These are phyloP conservation scores for Limulus polyphemus DNA, from an alignment of 2,888 invertebrate genomes.

Conservation along the genomic window DNA sequence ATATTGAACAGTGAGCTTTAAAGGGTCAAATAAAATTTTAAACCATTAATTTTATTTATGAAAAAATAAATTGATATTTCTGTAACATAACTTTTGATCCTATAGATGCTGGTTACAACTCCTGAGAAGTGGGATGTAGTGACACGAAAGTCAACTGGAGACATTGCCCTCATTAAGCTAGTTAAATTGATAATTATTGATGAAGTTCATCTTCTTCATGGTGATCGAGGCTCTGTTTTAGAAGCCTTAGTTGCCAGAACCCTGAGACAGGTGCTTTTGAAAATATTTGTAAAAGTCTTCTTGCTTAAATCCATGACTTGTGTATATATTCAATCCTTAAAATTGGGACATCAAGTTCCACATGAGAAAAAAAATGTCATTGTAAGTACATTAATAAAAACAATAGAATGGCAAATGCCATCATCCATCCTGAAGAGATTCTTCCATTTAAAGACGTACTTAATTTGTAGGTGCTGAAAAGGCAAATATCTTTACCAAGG, in stretches of 20 bases:
- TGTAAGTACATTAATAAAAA: too few species aligned
- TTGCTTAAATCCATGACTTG: too few species aligned
- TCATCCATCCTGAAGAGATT: background rate
- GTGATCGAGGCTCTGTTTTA: slow-evolving; percentile 92
- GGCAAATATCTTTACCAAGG: too few species aligned
- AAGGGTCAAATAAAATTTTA: too few species aligned
- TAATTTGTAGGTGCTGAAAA: slow-evolving; percentile 6
- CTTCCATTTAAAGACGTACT: background rate
- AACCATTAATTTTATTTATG: too few species aligned
- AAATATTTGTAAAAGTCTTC: too few species aligned
- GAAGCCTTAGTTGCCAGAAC: slow-evolving; percentile 95
- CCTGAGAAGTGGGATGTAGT: slow-evolving; percentile 99
- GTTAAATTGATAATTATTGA: slow-evolving; percentile 91
- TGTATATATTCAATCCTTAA: too few species aligned
- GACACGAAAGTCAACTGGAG: slow-evolving; percentile 72
- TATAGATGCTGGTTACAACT: slow-evolving; percentile 82
- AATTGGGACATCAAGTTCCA: too few species aligned
- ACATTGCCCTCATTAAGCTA: slow-evolving; percentile 73
- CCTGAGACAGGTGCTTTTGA: slow-evolving; percentile 53
- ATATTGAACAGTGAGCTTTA: too few species aligned
- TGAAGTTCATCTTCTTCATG: slow-evolving; percentile 85
- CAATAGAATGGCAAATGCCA: background rate
- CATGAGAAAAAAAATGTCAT: too few species aligned
- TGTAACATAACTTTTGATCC: background rate
- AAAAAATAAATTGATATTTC: too few species aligned